Base-by-base conservation (phyloP, 2,888 invertebrate species). In the Caenorhabditis doughertyi region DNA sequence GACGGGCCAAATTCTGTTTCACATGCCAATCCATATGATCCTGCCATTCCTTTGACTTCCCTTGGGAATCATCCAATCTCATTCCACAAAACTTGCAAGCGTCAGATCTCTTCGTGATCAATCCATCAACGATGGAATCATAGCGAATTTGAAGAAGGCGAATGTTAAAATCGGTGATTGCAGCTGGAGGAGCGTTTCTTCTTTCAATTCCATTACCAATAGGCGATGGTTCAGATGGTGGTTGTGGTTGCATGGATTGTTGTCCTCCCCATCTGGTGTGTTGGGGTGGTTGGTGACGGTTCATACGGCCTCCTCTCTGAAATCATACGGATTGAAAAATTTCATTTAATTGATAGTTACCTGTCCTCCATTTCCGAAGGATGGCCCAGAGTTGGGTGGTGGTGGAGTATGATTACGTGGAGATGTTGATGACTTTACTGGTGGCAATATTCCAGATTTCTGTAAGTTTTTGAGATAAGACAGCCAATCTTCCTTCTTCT, bases 1-100 rank as follows among this genome's bases (percentile, higher is more conserved):
- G 65, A 18, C 72, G 56, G 11, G 77, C 35, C 21, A 88, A 76
- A 42, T 98, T 98, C 92, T 96, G 96, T 0, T 97, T 93, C 93
- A 98, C 98, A 93, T 99, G 99, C 98, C 98, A 98, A 93, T 99
- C 98, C 81, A 98, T 94, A 93, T 99, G 99, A 92, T 96, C 71
- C 49, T 62, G 53, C 82, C 80, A 77, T 64, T 80, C 79, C 70
- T 81, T 49, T 35, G 81, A 70, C 56, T 73, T 64, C 55, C 39
- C 68, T 35, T 27, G 82, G 60, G 60, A 47, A 16, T 56, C 64
- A 16, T 96, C 95, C 93, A 98, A 98, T 56, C 98, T 94, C 81
- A 96, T 95, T 39, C 98, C 98, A 93, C 99, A 99, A 67, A 96
- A 96, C 85, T 96, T 95, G 93, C 99, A 99, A 92, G 97, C 98